These are phyloP conservation scores for Phymorhynchus buccinoides DNA, from an alignment of 1,140 invertebrate species.

Conservation along the genomic window DNA sequence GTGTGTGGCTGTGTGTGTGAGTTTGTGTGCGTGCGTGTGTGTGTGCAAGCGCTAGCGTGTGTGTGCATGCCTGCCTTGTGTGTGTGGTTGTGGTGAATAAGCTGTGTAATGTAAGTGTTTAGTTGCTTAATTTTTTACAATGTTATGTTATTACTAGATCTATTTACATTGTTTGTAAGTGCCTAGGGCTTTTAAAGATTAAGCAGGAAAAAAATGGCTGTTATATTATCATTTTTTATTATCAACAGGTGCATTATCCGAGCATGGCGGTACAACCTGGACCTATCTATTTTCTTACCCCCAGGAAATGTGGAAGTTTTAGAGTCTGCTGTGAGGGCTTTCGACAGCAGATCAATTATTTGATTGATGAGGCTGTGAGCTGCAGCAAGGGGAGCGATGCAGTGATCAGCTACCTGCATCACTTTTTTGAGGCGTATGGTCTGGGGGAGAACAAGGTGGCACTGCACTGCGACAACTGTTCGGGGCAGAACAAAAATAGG, in stretches of 20 bases:
- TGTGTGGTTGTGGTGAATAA: too few relatives aligned
- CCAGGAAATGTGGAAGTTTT: background rate
- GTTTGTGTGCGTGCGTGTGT: too few relatives aligned
- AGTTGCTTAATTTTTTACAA: too few relatives aligned
- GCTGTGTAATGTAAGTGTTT: too few relatives aligned
- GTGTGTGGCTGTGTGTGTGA: too few relatives aligned
- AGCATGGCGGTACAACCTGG: slow-evolving; percentile 5
- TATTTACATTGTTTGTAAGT: too few relatives aligned
- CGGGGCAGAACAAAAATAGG: background rate
- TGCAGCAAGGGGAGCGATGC: background rate
- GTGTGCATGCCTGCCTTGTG: too few relatives aligned
- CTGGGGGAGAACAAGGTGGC: background rate
- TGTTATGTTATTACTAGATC: too few relatives aligned
- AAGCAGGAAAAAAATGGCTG: too few relatives aligned
- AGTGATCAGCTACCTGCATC: background rate
- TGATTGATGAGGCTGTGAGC: background rate
- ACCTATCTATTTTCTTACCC: background rate
- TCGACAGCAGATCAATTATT: background rate
- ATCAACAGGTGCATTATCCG: background rate
- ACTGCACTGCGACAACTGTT: slow-evolving; percentile 15
- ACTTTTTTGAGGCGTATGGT: background rate
- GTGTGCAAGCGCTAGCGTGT: too few relatives aligned
- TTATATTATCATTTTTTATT: too few relatives aligned
- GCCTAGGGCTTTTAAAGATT: too few relatives aligned
- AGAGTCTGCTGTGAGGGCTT: background rate